Evolutionary conservation across 2,113 vertebrate genomes (phyloP).

Genomic region (Machaerirhynchus nigripectus): DNA sequence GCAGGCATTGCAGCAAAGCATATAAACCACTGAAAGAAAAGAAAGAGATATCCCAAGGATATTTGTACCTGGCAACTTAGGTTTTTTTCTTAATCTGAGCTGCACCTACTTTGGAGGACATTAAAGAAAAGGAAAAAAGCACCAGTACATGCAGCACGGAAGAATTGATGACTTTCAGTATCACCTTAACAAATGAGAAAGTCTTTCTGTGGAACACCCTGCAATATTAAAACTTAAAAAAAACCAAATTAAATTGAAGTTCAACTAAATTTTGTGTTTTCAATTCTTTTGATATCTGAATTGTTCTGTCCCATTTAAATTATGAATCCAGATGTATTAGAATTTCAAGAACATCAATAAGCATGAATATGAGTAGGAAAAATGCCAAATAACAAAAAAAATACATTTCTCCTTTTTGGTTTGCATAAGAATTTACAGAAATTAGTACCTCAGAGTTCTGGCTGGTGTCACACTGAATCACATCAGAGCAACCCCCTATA

Average conservation of each 20-base stretch:
- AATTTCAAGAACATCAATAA: neutral
- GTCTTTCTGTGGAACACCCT: neutral
- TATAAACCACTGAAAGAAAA: neutral
- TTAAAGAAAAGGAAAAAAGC: neutral
- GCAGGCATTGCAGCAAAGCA: neutral
- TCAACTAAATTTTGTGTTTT: neutral
- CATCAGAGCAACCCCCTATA: neutral
- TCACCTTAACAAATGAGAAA: neutral
- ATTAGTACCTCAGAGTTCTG: neutral
- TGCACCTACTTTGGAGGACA: neutral
- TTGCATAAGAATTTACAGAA: neutral
- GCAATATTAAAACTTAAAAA: neutral
- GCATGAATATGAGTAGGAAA: neutral
- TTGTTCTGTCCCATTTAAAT: neutral
- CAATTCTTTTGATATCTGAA: neutral
- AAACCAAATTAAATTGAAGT: neutral
- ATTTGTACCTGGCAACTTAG: neutral
- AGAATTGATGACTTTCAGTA: neutral
- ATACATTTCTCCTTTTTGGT: neutral
- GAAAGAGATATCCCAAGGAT: neutral
- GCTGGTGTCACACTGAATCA: neutral
- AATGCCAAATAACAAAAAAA: neutral
- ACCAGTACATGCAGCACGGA: neutral
- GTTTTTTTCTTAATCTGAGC: neutral
- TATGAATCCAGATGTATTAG: neutral